Conservation (phyloP, 2,888 invertebrate genomes). For the Harmothoe impar region DNA sequence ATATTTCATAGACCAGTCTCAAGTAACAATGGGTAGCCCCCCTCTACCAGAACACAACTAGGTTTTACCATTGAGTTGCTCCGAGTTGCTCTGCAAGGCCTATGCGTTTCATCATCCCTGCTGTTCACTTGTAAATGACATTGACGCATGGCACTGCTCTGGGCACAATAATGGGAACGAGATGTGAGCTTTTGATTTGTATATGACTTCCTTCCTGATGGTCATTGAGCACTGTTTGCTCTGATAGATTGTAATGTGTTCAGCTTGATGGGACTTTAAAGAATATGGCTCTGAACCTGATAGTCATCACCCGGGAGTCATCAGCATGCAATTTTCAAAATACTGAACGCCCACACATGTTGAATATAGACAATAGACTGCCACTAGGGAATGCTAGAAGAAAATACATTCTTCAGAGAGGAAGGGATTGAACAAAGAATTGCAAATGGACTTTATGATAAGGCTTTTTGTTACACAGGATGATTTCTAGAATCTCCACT, state of each 20-base stretch:
- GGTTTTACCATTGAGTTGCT: slow-evolving; percentile 9
- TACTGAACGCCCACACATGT: too few relatives aligned
- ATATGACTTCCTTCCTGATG: background rate
- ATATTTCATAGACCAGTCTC: background rate
- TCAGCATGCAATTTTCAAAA: too few relatives aligned
- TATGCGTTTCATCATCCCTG: background rate
- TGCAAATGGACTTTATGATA: too few relatives aligned
- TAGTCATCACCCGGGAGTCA: background rate
- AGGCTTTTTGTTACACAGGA: too few relatives aligned
- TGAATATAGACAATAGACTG: too few relatives aligned
- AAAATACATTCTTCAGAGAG: too few relatives aligned
- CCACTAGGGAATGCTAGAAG: too few relatives aligned
- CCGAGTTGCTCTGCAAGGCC: background rate
- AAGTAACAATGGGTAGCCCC: background rate
- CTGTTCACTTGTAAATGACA: slow-evolving; percentile 17
- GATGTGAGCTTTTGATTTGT: slow-evolving; percentile 5
- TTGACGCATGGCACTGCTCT: background rate
- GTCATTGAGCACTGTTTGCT: background rate
- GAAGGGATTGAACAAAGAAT: too few relatives aligned
- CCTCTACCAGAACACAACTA: slow-evolving; percentile 2
- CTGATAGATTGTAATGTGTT: background rate
- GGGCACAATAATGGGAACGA: background rate
- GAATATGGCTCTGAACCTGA: background rate
- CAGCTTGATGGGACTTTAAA: background rate
- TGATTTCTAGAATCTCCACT: too few relatives aligned